Percentiles rank a stretch among this genome's conserved stretches.
Conservation (phyloP, 2,113 vertebrate genomes). For the Propithecus coquereli region DNA sequence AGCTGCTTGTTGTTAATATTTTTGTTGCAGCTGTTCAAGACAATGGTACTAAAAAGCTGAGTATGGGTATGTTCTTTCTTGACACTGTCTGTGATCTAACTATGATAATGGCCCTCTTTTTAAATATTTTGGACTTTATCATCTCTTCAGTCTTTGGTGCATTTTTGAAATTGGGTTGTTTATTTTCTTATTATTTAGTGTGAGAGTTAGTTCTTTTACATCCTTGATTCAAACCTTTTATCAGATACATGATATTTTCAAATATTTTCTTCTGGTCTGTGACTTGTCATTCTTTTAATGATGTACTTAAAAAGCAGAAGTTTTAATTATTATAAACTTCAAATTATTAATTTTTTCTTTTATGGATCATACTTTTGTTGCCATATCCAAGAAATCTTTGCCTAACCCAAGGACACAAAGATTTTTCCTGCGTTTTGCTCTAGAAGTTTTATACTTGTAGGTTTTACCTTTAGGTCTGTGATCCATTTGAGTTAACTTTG, state of each 20-base stretch:
- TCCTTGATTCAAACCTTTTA: neutral
- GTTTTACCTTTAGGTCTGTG: neutral
- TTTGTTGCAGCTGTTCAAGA: neutral
- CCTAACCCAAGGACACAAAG: neutral
- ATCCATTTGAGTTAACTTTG: neutral
- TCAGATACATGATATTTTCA: neutral
- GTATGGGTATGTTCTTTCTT: neutral
- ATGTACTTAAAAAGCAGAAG: neutral
- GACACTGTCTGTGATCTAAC: neutral
- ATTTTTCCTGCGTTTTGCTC: neutral
- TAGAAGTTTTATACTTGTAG: neutral
- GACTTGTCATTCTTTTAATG: neutral
- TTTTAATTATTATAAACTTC: neutral
- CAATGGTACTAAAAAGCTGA: neutral
- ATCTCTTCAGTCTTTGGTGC: neutral
- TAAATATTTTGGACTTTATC: neutral
- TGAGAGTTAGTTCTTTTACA: neutral
- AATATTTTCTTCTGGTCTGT: neutral
- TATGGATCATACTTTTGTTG: neutral
- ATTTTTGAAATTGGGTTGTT: neutral
- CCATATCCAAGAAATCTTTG: neutral
- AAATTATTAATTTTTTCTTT: neutral
- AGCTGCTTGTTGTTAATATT: neutral
- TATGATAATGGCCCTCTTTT: neutral
- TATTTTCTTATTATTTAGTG: neutral